Conservation (phyloP, 2,797 vertebrate genomes). For the Hapalemur alaotrensis region DNA sequence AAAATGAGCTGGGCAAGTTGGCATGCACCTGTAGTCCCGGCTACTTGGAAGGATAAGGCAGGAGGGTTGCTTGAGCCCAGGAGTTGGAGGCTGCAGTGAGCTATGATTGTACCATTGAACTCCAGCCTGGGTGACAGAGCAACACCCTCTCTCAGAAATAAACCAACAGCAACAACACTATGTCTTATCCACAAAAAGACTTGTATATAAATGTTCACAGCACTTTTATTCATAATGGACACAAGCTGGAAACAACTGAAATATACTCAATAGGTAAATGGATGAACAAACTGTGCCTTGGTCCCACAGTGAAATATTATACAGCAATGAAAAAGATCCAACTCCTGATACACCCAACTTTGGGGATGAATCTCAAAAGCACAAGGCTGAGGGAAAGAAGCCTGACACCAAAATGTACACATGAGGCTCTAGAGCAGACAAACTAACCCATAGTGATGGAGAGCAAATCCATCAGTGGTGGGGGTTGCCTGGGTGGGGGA, state of each 20-base stretch:
- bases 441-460: background rate
- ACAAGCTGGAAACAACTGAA: background rate
- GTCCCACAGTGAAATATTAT: background rate
- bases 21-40: background rate
- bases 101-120: background rate
- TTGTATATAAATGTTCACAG: background rate
- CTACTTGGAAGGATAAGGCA: background rate
- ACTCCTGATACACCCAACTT: rapidly evolving
- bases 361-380: background rate
- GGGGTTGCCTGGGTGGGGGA: background rate
- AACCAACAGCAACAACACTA: background rate
- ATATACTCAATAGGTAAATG: background rate
- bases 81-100: background rate
- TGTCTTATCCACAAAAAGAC: background rate
- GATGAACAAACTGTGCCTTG: background rate
- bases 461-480: background rate
- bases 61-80: background rate
- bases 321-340: background rate
- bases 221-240: background rate
- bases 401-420: background rate
- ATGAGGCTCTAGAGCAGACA: background rate
- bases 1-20: background rate
- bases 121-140: background rate
- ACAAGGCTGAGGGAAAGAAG: background rate
- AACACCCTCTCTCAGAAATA: background rate